Conservation (phyloP, 2,888 invertebrate genomes). For the Cantharis lateralis region DNA sequence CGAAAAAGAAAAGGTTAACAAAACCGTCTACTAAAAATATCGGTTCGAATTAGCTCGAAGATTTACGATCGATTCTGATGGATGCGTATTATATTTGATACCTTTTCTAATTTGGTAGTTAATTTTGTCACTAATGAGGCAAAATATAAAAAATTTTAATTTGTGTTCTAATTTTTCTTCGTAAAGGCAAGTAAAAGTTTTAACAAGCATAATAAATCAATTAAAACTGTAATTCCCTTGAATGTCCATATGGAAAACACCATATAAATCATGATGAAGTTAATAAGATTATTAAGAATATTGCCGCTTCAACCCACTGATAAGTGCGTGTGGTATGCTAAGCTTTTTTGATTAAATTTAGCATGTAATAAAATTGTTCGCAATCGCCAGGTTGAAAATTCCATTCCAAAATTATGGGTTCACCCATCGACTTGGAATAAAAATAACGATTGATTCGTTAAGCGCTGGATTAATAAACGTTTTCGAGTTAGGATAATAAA, state of each 20-base stretch:
- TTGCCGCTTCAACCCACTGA: slow-evolving; percentile 4
- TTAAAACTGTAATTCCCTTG: not conserved
- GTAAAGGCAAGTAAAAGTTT: not conserved
- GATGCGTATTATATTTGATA: not conserved
- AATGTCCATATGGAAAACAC: slow-evolving; percentile 4
- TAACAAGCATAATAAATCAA: not conserved
- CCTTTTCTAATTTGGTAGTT: not conserved
- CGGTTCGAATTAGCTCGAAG: not conserved
- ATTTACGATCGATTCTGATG: not conserved
- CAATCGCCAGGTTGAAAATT: not conserved
- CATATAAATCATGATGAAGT: slow-evolving; percentile 11
- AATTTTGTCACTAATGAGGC: not conserved
- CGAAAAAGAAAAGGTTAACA: not conserved
- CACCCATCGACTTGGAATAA: not conserved
- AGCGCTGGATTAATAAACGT: not conserved
- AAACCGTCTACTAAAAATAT: too few species aligned
- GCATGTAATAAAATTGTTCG: not conserved
- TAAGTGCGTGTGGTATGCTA: not conserved
- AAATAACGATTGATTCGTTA: not conserved
- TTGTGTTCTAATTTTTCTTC: not conserved
- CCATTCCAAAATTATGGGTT: not conserved
- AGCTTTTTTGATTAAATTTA: not conserved
- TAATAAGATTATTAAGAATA: slow-evolving; percentile 2
- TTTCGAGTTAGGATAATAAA: not conserved
- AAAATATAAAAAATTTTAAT: not conserved